Evolutionary conservation across 2,113 vertebrate genomes (phyloP).

Genomic region (Semnopithecus entellus): DNA sequence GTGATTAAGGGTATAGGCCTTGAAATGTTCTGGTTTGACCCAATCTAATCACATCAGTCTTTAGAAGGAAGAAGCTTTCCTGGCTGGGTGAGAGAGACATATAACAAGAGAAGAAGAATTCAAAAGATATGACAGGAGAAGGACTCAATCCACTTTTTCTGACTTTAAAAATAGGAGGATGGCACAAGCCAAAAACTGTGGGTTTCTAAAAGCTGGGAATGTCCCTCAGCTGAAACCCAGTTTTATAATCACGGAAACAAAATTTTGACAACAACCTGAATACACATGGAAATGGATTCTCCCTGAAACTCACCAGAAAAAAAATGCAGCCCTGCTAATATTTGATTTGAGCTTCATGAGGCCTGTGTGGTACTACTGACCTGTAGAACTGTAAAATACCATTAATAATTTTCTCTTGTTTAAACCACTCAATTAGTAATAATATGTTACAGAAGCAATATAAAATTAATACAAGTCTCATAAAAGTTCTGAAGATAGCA

Average conservation of each 20-base stretch:
- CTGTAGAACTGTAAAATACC: not conserved
- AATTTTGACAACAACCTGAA: not conserved
- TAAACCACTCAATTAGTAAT: not conserved
- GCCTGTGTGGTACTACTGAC: not conserved
- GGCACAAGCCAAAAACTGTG: not conserved
- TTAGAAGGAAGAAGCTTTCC: not conserved
- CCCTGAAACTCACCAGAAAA: not conserved
- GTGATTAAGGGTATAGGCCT: not conserved
- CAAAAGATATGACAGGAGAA: not conserved
- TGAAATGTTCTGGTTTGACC: not conserved
- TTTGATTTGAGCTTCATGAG: not conserved
- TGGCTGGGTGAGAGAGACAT: not conserved
- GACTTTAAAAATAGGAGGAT: not conserved
- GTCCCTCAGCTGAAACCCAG: accelerated
- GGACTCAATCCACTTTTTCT: not conserved
- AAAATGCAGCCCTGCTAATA: not conserved
- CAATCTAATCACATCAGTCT: not conserved
- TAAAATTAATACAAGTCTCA: not conserved
- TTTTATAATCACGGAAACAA: not conserved
- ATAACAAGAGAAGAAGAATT: not conserved
- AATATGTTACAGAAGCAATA: not conserved
- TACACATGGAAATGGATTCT: not conserved
- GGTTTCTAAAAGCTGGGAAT: not conserved
- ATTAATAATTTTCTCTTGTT: not conserved
- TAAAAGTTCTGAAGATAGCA: not conserved